Base-by-base conservation (phyloP, 2,113 vertebrate genomes). In the Paracanthobrama guichenoti region DNA sequence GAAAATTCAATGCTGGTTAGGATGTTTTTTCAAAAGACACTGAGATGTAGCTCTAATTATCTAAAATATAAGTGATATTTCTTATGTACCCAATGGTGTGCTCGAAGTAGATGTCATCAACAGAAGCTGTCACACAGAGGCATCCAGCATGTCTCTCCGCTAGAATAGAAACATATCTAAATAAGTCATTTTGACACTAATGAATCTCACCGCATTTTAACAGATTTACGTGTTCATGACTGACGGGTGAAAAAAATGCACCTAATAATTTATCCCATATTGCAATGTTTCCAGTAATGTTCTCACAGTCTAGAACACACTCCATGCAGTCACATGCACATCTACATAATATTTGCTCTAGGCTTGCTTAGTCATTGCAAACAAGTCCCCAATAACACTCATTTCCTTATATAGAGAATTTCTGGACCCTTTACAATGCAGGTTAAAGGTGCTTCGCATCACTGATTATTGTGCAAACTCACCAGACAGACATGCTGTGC, bases 21-120 rank as follows among this genome's bases (percentile, higher is more conserved):
- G 60, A 80, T n/a, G 16, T 67, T 80, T 67, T n/a, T 79, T 79
- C 7, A 24, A 57, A 46, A 44, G 55, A 60, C 31, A 42, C 20
- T 42, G 22, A 60, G 22, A 73, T 50, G 26, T 74, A 53, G 13
- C 26, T 26, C 20, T 64, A 26, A 67, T 44, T 59, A 79, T 48
- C 22, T 3, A 14, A 48, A 80, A 74, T 16, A 39, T 20, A 35
- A 62, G 20, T 26, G 16, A 71, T 60, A n/a, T 28, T 42, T 42
- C 22, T 57, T 73, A 16, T 42, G 93, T 95, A 99, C 97, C 96
- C 96, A 87, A 98, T 98, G 75, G 96, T 98, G 24, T 96, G 96
- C 88, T 98, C 96, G 85, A 99, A 98, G 93, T 97, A 93, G 92
- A 99, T 98, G 79, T 99, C 97, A 1, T 98, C 97, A 94, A 99